A percentile compares a stretch with the other conserved stretches of the same genome.
Conservation (phyloP, 2,797 vertebrate species). For the Coranthus polyacanthus region DNA sequence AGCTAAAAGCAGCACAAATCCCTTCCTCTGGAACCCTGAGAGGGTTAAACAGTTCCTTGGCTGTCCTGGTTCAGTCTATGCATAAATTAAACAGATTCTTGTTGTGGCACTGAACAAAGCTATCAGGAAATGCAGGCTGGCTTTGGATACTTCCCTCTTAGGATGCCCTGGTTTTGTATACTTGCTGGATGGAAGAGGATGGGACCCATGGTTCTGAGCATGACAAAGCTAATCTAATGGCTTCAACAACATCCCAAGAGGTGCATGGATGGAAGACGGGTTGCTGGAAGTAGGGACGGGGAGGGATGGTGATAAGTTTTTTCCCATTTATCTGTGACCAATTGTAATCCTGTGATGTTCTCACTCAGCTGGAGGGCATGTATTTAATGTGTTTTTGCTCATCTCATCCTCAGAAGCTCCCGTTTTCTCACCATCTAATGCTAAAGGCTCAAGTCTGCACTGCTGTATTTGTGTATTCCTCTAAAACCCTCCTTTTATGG, state of each 20-base stretch:
- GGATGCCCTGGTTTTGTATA: slow-evolving; percentile 73
- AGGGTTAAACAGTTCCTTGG: slow-evolving; percentile 71
- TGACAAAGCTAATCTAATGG: slow-evolving; percentile 81
- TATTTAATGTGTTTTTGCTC: slow-evolving; percentile 51
- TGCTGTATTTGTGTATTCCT: slow-evolving; percentile 47
- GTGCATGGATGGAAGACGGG: slow-evolving; percentile 45
- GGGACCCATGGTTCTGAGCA: slow-evolving; percentile 70
- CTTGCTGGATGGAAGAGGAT: slow-evolving; percentile 63
- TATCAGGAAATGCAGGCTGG: slow-evolving; percentile 82
- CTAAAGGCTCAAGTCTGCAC: slow-evolving; percentile 35
- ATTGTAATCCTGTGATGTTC: slow-evolving; percentile 72
- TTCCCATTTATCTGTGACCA: slow-evolving; percentile 75
- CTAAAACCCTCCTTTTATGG: slow-evolving; percentile 45
- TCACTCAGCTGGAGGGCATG: slow-evolving; percentile 61
- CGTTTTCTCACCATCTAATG: slow-evolving; percentile 51
- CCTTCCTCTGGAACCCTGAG: slow-evolving; percentile 48
- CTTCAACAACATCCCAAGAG: slow-evolving; percentile 68
- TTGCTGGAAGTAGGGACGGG: slow-evolving; percentile 37
- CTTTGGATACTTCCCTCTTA: slow-evolving; percentile 76
- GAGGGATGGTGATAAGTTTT: slow-evolving; percentile 59
- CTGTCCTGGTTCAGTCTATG: slow-evolving; percentile 71
- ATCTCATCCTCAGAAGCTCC: slow-evolving; percentile 53
- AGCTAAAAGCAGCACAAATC: slow-evolving; percentile 75
- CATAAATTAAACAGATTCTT: slow-evolving; percentile 77
- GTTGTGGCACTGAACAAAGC: slow-evolving; percentile 79